Evolutionary conservation across 1,140 invertebrate genomes (phyloP), one percentile per base, ranked within the genome.

Genomic region (Pseudomyrmex cubaensis): DNA sequence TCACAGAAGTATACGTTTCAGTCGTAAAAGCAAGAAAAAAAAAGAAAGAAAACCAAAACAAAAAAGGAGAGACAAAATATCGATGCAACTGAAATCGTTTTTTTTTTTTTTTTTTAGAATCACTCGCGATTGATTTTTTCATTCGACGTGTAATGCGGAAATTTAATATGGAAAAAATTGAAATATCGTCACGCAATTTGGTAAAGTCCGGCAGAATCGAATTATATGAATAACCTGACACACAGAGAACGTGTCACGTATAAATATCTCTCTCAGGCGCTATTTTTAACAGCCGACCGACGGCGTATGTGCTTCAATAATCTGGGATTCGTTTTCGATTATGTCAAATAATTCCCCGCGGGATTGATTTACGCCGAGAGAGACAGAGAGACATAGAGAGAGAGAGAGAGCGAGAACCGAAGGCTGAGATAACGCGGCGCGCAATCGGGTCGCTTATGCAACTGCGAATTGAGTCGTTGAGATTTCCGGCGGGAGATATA

Each of bases 381-480:
- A n/a, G 59, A 20, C 20, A 5, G 35, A 35, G 35, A 35, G 35
- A 20, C 20, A 20, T 20, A 20, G 20, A 35, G 35, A 35, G 35
- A 35, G 35, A 35, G 35, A 0, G 35, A 5, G 35, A 35, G 35
- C 35, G 35, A 35, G 35, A 35, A 35, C 59, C 56, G 63, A 52
- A 22, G 3, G 13, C 61, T 59, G 56, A 44, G 66, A n/a, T 64
- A 35, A 78, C 44, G 59, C 20, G 44, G 25, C 7, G 5, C 10
- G 46, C 35, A 59, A 35, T 62, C 56, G 50, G 12, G 22, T 15
- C 46, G 22, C n/a, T 67, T 35, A 17, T 48, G 76, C 44, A 56
- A 67, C 66, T 25, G 15, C 44, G 54, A 80, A 80, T 80, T 72
- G 66, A 80, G 56, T 72, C 76, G 22, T 72, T 13, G 76, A 80